Evolutionary conservation across 2,113 vertebrate species (phyloP).

Genomic region (Callocephalon fimbriatum): DNA sequence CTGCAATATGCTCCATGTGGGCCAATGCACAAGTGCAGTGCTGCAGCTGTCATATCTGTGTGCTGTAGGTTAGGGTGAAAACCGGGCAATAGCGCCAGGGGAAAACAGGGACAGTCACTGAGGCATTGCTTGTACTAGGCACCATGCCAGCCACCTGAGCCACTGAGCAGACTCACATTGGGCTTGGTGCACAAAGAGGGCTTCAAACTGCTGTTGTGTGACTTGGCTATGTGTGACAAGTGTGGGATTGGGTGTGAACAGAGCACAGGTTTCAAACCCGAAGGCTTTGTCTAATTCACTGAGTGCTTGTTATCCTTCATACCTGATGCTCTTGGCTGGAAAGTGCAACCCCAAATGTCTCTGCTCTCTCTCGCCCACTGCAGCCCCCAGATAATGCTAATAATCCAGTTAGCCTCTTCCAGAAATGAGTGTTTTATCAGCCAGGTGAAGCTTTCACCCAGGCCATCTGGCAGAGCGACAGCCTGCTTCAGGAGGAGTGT

Average conservation of each 20-base stretch:
- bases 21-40: fast-evolving
- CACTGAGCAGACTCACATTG: fast-evolving
- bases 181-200: fast-evolving
- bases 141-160: background rate
- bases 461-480: fast-evolving
- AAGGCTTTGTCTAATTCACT: background rate
- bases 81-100: fast-evolving
- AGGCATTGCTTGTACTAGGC: fast-evolving
- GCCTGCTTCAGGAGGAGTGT: fast-evolving
- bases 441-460: background rate
- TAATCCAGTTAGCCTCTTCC: background rate
- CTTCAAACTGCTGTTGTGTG: background rate
- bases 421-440: background rate
- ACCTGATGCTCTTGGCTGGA: fast-evolving
- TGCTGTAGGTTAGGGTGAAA: background rate
- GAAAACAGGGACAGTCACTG: fast-evolving
- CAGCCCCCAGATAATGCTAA: background rate
- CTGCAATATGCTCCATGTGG: fast-evolving
- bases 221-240: fast-evolving
- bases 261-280: background rate
- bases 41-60: background rate
- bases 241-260: background rate
- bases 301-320: background rate
- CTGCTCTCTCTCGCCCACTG: background rate
- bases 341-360: background rate